Conservation (phyloP, 2,113 vertebrate genomes). For the Mastomys natalensis region DNA sequence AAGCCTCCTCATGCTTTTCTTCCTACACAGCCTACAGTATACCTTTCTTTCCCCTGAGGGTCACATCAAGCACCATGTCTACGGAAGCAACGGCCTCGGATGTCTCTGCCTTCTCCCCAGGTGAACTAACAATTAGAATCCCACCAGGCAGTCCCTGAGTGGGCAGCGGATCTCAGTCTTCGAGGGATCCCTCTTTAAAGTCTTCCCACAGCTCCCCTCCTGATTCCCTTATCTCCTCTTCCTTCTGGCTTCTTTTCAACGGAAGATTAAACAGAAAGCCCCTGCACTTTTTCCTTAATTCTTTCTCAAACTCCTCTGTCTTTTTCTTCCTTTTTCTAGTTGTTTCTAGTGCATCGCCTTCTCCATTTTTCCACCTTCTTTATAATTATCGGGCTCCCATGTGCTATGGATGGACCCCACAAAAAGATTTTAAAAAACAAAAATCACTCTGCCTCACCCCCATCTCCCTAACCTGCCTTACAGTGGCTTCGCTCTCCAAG, state of each 20-base stretch:
- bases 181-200: slow-evolving; percentile 8
- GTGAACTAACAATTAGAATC: slow-evolving; percentile 38
- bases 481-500: neutral
- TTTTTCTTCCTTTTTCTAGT: neutral
- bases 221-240: slow-evolving; percentile 31
- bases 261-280: slow-evolving; percentile 6
- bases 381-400: neutral
- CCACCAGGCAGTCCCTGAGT: neutral
- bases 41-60: slow-evolving; percentile 3
- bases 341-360: neutral
- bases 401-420: neutral
- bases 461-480: neutral
- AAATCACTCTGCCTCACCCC: neutral
- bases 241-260: slow-evolving; percentile 1
- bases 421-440: neutral
- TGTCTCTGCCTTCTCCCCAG: slow-evolving; percentile 27
- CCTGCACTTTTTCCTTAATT: neutral
- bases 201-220: neutral
- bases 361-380: neutral
- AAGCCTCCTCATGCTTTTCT: neutral
- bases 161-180: neutral
- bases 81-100: slow-evolving; percentile 32
- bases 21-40: neutral
- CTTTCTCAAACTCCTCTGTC: neutral
- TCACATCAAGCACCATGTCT: slow-evolving; percentile 32